Evolutionary conservation across 2,113 vertebrate species (phyloP), one percentile per base, ranked within the genome.

Genomic region (Toxotes chatareus): DNA sequence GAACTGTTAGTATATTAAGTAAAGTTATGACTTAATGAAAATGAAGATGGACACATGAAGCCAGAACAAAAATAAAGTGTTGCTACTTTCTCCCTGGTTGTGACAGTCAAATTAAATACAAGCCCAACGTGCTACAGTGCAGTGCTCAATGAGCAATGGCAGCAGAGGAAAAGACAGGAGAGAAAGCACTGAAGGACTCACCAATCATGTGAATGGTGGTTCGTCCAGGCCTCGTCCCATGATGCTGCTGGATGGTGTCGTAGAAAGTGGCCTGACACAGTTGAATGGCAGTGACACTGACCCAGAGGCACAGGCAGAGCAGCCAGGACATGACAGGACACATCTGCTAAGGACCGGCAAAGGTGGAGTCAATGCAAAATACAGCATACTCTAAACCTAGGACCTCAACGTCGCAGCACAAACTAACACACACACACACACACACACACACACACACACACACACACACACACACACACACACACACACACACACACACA

Each of bases 251-350:
- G 87, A 98, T 97, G 88, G 96, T 97, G 81, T 98, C 96, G 87
- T 97, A 97, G 92, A 98, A 96, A 67, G 97, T 97, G 85, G 96
- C 97, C 91, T 97, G 97, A 95, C 97, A 97, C 85, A 97, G 96
- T 91, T 98, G 95, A 93, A 98, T 91, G 76, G 96, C 95, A 83
- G 96, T 96, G 88, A 96, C 95, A 93, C 96, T 97, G 96, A 94
- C 87, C 93, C 93, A 94, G 82, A 98, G 97, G 96, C 96, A 97
- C 95, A 98, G 94, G 94, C 96, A 98, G 94, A 98, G 94, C 93
- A 97, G 93, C 97, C 97, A 98, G 94, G 97, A 97, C 97, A 98
- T 99, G 93, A 97, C 96, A 95, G 97, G 96, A 96, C 95, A 96
- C 96, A 97, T 95, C 97, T 97, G 96, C 96, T 88, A 9, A 73